phyloP scores from a whole-genome alignment of 1,140 invertebrate genomes.

The Trichoplusia ni region DNA sequence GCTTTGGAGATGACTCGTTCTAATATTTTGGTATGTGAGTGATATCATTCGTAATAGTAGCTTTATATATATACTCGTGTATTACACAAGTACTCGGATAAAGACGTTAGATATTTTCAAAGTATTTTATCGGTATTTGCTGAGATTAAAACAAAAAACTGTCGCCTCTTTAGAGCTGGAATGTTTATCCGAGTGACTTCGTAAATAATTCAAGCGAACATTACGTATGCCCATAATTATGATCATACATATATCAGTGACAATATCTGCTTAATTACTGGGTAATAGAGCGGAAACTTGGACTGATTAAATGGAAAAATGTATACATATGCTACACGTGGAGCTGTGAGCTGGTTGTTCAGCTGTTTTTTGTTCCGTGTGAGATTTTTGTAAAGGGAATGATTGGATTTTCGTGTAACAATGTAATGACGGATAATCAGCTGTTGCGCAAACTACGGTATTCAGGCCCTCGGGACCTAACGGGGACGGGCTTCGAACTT shows the following conservation, averaged over 20 bases:
- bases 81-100: too few relatives aligned
- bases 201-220: slow-evolving; percentile 6
- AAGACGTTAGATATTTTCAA: too few relatives aligned
- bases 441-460: slow-evolving; percentile 14
- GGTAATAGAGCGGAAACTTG: background rate
- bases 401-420: slow-evolving; percentile 28
- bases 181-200: background rate
- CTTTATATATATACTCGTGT: slow-evolving; percentile 25
- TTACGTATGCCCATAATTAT: too few relatives aligned
- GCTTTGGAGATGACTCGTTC: slow-evolving; percentile 47
- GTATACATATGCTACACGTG: background rate
- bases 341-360: background rate
- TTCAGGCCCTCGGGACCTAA: slow-evolving; percentile 15
- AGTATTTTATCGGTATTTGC: too few relatives aligned
- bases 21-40: slow-evolving; percentile 48
- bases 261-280: slow-evolving; percentile 6
- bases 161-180: too few relatives aligned
- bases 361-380: background rate
- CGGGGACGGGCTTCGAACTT: slow-evolving; percentile 1
- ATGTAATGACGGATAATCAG: slow-evolving; percentile 22
- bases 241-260: slow-evolving; percentile 3
- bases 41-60: slow-evolving; percentile 57
- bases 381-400: slow-evolving; percentile 7
- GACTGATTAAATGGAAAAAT: background rate
- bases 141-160: too few relatives aligned